A percentile compares a stretch with the other conserved stretches of the same genome.
Evolutionary conservation across 1,140 invertebrate species (phyloP).

Genomic region (Pemphigus obesinymphae): DNA sequence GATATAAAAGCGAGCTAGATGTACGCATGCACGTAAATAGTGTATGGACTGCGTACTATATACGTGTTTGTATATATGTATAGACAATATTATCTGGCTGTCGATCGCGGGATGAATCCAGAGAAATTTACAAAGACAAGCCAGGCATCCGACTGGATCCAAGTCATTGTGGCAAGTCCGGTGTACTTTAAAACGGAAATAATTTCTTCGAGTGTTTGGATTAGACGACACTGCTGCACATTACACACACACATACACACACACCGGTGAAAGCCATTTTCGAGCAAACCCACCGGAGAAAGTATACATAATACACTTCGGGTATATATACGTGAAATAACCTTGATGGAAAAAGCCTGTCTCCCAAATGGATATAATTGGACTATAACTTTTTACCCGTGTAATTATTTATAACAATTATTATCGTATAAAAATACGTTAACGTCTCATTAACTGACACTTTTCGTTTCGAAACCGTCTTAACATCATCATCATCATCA

Average conservation of each 20-base stretch:
- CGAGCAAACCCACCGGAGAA: background rate
- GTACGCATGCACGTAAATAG: too few relatives aligned
- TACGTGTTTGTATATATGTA: too few relatives aligned
- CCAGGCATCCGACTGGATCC: background rate
- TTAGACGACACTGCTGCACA: background rate
- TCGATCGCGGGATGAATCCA: background rate
- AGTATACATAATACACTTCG: conserved; percentile 1
- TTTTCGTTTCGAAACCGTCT: conserved; percentile 6
- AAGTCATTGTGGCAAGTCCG: background rate
- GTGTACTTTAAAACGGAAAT: background rate
- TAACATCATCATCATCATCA: too few relatives aligned
- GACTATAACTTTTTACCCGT: background rate
- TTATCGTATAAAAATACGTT: background rate
- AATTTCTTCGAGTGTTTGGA: conserved; percentile 13
- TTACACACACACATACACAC: background rate
- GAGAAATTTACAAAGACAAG: background rate
- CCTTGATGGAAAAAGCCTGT: conserved; percentile 13
- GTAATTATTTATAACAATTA: background rate
- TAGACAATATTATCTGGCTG: background rate
- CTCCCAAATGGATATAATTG: background rate
- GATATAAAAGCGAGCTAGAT: too few relatives aligned
- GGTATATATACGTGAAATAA: background rate
- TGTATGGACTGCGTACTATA: too few relatives aligned
- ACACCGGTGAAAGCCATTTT: background rate
- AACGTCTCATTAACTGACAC: background rate